phyloP scores from a whole-genome alignment of 2,888 invertebrate species.

The Malthinus seriepunctatus region DNA sequence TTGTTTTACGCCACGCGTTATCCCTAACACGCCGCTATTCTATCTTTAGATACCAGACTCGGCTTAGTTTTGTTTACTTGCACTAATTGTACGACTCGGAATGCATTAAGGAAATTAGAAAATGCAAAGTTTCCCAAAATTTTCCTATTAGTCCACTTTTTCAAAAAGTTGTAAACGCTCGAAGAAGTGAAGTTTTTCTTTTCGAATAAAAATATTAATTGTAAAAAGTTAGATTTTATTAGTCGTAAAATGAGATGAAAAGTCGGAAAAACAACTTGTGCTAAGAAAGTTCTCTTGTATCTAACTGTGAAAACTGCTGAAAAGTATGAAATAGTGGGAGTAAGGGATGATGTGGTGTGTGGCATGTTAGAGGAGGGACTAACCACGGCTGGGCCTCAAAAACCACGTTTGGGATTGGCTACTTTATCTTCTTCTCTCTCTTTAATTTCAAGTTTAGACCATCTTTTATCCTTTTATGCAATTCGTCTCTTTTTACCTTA shows the following conservation, averaged over 20 bases:
- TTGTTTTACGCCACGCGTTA: constrained; percentile 35
- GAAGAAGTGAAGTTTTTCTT: neutral
- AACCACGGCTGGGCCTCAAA: constrained; percentile 57
- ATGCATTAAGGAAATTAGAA: constrained; percentile 28
- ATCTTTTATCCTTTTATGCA: constrained; percentile 15
- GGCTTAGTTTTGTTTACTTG: constrained; percentile 26
- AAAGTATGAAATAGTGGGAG: constrained; percentile 33
- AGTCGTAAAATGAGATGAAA: neutral
- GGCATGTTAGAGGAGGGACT: constrained; percentile 56
- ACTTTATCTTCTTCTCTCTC: constrained; percentile 22
- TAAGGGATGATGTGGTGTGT: constrained; percentile 50
- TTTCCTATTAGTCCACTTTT: neutral
- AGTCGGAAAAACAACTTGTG: constrained; percentile 6
- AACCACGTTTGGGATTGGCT: constrained; percentile 58
- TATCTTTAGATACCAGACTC: constrained; percentile 29
- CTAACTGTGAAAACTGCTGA: constrained; percentile 28
- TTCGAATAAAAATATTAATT: neutral
- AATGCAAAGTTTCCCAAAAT: neutral
- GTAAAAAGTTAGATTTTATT: neutral
- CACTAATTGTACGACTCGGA: constrained; percentile 19
- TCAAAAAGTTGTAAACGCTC: neutral
- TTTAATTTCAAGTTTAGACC: constrained; percentile 5
- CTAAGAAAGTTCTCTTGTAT: constrained; percentile 22
- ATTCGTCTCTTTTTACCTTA: constrained; percentile 23
- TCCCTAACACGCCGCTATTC: constrained; percentile 34